A percentile compares a stretch with the other conserved stretches of the same genome.
Conservation (phyloP, 2,888 invertebrate genomes). For the Leptogaster cylindrica region DNA sequence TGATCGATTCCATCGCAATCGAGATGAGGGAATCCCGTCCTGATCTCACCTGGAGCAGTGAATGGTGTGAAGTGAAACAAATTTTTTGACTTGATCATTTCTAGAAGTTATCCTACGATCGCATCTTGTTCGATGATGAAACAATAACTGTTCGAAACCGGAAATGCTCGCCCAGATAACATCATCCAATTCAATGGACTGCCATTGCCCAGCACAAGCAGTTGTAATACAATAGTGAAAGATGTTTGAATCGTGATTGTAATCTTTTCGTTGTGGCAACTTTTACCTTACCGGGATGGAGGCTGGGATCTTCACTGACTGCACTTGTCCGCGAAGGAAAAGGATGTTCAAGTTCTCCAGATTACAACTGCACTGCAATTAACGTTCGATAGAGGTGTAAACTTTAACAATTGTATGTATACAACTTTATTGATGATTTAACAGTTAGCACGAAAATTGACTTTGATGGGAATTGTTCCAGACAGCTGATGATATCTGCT, state of each 20-base stretch:
- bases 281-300: constrained; percentile 24
- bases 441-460: no score
- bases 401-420: no score
- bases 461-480: no score
- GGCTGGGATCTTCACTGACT: no score
- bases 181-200: constrained; percentile 31
- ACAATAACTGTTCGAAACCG: constrained; percentile 33
- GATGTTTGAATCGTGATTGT: constrained; percentile 32
- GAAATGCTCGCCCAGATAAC: constrained; percentile 28
- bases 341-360: constrained; percentile 14
- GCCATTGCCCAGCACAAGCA: constrained; percentile 5
- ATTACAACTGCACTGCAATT: no score
- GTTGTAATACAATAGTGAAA: constrained; percentile 33
- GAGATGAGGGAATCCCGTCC: not conserved
- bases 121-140: constrained; percentile 20
- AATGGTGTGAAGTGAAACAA: constrained; percentile 27
- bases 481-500: no score
- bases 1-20: not conserved
- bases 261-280: constrained; percentile 27
- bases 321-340: constrained; percentile 23
- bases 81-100: constrained; percentile 26
- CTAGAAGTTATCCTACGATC: constrained; percentile 30
- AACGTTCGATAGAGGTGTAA: no score
- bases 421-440: no score
- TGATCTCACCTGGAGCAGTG: constrained; percentile 26